Evolutionary conservation across 2,797 vertebrate genomes (phyloP).

Genomic region (Sarcoramphus papa): DNA sequence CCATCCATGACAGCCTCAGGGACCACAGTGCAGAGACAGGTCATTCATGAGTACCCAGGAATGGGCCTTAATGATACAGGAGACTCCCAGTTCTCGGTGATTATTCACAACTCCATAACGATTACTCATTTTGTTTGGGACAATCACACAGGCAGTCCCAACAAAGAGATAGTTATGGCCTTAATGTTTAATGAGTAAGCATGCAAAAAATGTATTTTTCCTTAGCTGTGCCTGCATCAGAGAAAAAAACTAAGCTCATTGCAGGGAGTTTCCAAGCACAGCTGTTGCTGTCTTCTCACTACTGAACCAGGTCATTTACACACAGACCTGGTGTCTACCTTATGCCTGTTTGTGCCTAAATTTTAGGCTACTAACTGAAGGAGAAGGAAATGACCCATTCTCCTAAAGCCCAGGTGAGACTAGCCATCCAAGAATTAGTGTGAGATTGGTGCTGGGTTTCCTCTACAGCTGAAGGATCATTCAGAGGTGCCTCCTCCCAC

Average conservation of each 20-base stretch:
- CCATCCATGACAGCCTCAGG: neutral
- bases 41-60: neutral
- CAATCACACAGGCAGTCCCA: neutral
- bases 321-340: neutral
- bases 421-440: neutral
- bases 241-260: neutral
- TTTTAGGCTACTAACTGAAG: neutral
- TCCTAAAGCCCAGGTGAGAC: neutral
- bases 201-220: neutral
- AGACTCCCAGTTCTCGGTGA: neutral
- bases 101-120: neutral
- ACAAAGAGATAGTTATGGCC: neutral
- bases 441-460: neutral
- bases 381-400: neutral
- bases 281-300: neutral
- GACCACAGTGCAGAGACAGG: rapidly evolving
- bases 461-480: neutral
- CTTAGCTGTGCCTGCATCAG: neutral
- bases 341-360: neutral
- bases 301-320: neutral
- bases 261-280: neutral
- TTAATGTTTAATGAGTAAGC: neutral
- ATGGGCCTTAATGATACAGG: neutral
- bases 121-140: neutral
- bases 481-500: neutral